Base-by-base conservation (phyloP, 2,888 invertebrate genomes). In the Macropis europaea region DNA sequence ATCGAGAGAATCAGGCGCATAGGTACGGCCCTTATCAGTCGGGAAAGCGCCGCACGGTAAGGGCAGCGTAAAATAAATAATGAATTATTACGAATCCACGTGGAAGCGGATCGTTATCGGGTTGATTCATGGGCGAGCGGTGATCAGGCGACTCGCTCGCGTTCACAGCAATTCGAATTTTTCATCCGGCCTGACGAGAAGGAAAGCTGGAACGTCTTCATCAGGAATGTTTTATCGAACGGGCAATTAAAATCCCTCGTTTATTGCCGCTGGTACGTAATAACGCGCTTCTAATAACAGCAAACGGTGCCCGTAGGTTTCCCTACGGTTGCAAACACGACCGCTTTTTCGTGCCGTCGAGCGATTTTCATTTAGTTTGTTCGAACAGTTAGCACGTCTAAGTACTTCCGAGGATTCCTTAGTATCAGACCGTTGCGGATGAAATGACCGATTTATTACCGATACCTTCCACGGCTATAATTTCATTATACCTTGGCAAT, bases 241-340 rank as follows among this genome's bases (percentile, higher is more conserved):
- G 38, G 34, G 45, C 40, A 68, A 71, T 71, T 68, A 71, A 71
- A 71, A 68, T 61, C 45, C 15, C 17, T 13, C 61, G 50, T 68
- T 68, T 68, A 68, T 69, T 72, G 57, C 61, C 26, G 9, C 9
- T 9, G 34, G 26, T 36, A 32, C 32, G 40, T 45, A 53, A 68
- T 68, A 61, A 57, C 30, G 43, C 19, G 56, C 13, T 38, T 47
- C 38, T 53, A 69, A 69, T 59, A 69, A 69, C 15, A 11, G 5
- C 32, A 11, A 38, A 47, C 48, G 11, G 22, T 3, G 11, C 45
- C n/a, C n/a, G 24, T n/a, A n/a, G n/a, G n/a, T n/a, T n/a, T n/a
- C n/a, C n/a, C n/a, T n/a, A n/a, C n/a, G n/a, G n/a, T n/a, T n/a
- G n/a, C n/a, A n/a, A n/a, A 19, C 26, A 22, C 24, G 45, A 6